A percentile compares a stretch with the other conserved stretches of the same genome.
These are phyloP conservation scores for Malurus elegans DNA, from an alignment of 2,113 vertebrate species.

Conservation along the genomic window DNA sequence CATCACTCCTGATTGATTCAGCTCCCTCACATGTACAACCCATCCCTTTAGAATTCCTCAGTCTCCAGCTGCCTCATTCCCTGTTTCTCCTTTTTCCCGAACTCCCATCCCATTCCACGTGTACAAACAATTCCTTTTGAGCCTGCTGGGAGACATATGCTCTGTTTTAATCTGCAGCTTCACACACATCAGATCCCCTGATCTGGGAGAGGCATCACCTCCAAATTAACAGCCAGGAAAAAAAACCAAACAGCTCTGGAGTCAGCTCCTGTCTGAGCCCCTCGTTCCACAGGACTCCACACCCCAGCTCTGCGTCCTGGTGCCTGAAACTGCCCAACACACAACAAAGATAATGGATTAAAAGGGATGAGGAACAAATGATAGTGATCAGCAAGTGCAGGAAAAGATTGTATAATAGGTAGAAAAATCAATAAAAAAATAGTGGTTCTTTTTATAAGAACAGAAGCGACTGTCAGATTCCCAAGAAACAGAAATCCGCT, in stretches of 20 bases:
- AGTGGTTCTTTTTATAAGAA: background rate
- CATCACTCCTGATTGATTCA: background rate
- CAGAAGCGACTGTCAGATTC: background rate
- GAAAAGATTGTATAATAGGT: background rate
- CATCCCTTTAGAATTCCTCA: background rate
- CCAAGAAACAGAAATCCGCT: background rate
- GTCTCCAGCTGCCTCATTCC: background rate
- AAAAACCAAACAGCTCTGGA: background rate
- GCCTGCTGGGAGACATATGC: background rate
- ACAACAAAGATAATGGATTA: background rate
- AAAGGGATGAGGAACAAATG: background rate
- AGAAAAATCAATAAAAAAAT: background rate
- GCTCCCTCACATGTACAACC: background rate
- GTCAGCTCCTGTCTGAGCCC: background rate
- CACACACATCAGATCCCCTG: fast-evolving
- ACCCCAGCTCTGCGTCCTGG: fast-evolving
- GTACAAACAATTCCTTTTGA: background rate
- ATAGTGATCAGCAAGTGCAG: background rate
- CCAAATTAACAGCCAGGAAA: background rate
- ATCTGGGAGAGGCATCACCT: background rate
- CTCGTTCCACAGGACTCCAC: fast-evolving
- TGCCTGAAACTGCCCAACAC: background rate
- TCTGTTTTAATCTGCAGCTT: background rate
- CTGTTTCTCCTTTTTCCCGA: background rate
- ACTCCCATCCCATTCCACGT: background rate